Percentiles rank a stretch among this genome's conserved stretches.
Conservation (phyloP, 2,888 invertebrate species). For the Hoplodrina blanda region DNA sequence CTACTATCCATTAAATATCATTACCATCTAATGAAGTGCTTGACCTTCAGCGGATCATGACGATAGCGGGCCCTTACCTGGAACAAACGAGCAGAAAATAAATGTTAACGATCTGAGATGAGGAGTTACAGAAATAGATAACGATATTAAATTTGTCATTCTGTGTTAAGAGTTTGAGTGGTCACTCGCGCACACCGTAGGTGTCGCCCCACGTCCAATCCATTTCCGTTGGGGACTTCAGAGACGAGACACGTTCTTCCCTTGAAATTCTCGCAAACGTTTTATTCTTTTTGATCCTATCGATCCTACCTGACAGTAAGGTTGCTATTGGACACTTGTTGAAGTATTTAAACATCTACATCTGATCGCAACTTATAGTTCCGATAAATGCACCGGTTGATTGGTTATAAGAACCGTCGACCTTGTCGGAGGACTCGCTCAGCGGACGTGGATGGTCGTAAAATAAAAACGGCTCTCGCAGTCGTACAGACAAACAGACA, state of each 20-base stretch:
- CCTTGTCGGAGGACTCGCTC: conserved; percentile 84
- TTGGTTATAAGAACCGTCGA: conserved; percentile 77
- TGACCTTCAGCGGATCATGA: conserved; percentile 67
- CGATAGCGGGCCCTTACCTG: conserved; percentile 74
- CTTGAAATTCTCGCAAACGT: conserved; percentile 66
- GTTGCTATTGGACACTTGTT: conserved; percentile 13
- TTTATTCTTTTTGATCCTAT: conserved; percentile 66
- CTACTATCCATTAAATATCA: conserved; percentile 36
- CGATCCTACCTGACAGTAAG: conserved; percentile 26
- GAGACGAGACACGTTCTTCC: conserved; percentile 76
- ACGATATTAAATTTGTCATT: conserved; percentile 82
- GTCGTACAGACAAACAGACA: conserved; percentile 84
- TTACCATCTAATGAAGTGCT: conserved; percentile 57
- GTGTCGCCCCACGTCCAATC: conserved; percentile 86
- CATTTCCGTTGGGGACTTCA: conserved; percentile 81
- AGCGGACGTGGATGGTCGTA: conserved; percentile 88
- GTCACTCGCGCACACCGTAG: conserved; percentile 81
- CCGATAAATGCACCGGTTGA: conserved; percentile 71
- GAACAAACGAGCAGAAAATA: conserved; percentile 73
- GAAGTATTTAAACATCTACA: conserved; percentile 22
- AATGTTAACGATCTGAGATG: conserved; percentile 67
- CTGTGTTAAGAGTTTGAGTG: conserved; percentile 72
- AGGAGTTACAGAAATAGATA: conserved; percentile 78
- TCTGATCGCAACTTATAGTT: conserved; percentile 59
- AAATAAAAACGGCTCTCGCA: conserved; percentile 85